A percentile compares a stretch with the other conserved stretches of the same genome.
Evolutionary conservation across 2,888 invertebrate species (phyloP).

Genomic region (Sminthurinus aureus): DNA sequence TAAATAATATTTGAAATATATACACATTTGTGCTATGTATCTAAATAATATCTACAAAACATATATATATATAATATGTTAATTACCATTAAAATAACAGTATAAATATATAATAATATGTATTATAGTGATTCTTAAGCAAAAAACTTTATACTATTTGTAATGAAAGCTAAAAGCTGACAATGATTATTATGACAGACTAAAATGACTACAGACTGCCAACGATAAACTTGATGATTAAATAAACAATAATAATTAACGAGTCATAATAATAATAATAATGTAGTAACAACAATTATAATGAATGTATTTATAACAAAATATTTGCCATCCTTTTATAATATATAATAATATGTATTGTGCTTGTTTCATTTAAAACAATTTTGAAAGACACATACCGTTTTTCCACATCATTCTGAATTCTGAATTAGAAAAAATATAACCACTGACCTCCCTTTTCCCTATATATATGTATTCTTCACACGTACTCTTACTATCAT

Average conservation of each 20-base stretch:
- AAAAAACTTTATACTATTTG: neutral
- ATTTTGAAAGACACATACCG: slow-evolving; percentile 7
- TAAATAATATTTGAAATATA: neutral
- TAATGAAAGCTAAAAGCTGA: neutral
- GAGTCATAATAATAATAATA: neutral
- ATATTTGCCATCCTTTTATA: neutral
- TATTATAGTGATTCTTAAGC: neutral
- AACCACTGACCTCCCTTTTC: neutral
- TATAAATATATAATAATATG: neutral
- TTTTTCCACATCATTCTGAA: neutral
- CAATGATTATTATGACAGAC: slow-evolving; percentile 2
- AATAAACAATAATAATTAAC: neutral
- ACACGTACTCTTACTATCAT: neutral
- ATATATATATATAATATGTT: neutral
- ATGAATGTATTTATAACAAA: neutral
- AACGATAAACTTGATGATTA: neutral
- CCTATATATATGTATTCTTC: neutral
- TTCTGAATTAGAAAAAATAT: neutral
- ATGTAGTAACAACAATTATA: neutral
- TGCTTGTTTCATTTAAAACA: neutral
- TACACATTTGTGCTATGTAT: too few relatives aligned
- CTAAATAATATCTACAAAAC: neutral
- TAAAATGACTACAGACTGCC: slow-evolving; percentile 14
- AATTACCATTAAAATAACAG: neutral
- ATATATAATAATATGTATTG: neutral